phyloP scores from a whole-genome alignment of 2,888 invertebrate genomes.

The Drosophila mimica region DNA sequence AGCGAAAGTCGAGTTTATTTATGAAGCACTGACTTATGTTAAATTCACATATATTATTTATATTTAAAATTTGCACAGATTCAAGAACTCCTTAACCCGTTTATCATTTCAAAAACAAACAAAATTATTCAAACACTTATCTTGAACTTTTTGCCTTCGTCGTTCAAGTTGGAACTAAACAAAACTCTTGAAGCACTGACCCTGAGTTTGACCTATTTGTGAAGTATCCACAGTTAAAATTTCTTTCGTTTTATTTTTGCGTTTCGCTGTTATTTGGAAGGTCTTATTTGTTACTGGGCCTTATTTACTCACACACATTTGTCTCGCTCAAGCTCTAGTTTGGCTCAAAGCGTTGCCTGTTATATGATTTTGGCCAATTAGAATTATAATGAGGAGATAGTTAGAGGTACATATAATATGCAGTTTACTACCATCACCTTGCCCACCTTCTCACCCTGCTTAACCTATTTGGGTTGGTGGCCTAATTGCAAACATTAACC shows the following conservation, averaged over 20 bases:
- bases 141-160: background rate
- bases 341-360: conserved; percentile 26
- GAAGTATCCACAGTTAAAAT: background rate
- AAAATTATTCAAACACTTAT: conserved; percentile 1
- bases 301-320: background rate
- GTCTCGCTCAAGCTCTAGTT: conserved; percentile 27
- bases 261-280: conserved; percentile 44
- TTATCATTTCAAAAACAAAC: background rate
- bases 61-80: background rate
- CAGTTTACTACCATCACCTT: conserved; percentile 12
- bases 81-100: background rate
- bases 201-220: conserved; percentile 10
- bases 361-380: conserved; percentile 65
- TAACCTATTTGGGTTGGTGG: background rate
- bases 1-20: background rate
- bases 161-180: background rate
- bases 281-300: conserved; percentile 33
- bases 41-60: background rate
- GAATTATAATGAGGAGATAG: conserved; percentile 54
- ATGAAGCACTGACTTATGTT: background rate
- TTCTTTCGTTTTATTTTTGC: conserved; percentile 2
- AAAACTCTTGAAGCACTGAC: conserved; percentile 17
- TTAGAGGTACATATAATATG: conserved; percentile 6
- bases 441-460: too few relatives aligned
- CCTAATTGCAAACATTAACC: conserved; percentile 29